Conservation (phyloP, 2,797 vertebrate genomes). For the Sebastes reedi region DNA sequence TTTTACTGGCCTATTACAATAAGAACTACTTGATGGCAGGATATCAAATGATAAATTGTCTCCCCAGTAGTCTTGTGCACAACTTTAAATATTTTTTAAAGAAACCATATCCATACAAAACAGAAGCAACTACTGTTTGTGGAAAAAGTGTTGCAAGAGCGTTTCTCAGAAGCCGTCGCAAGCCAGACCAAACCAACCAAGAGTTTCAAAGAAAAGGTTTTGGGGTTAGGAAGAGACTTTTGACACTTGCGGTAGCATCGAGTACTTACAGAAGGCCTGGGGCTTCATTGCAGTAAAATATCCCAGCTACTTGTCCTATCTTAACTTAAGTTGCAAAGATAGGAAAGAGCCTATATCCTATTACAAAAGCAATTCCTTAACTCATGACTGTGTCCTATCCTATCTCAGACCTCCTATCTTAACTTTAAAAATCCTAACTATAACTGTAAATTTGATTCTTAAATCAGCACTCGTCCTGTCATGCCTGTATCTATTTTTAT, state of each 20-base stretch:
- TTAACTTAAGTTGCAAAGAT: too few species aligned
- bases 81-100: neutral
- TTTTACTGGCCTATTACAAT: neutral
- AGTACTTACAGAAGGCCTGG: neutral
- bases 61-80: neutral
- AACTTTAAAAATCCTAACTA: neutral
- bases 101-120: neutral
- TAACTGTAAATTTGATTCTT: neutral
- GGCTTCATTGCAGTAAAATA: too few species aligned
- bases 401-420: neutral
- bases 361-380: too few species aligned
- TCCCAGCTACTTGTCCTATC: too few species aligned
- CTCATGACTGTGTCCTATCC: neutral
- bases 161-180: neutral
- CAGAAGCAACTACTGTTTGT: neutral
- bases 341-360: too few species aligned
- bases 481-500: too few species aligned
- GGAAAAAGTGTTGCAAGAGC: neutral
- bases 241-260: neutral
- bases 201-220: neutral
- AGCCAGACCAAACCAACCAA: neutral
- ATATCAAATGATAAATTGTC: slow-evolving; percentile 10
- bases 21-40: neutral
- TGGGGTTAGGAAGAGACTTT: neutral
- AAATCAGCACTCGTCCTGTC: fast-evolving